phyloP scores from a whole-genome alignment of 2,797 vertebrate genomes.

The Psittacula echo region DNA sequence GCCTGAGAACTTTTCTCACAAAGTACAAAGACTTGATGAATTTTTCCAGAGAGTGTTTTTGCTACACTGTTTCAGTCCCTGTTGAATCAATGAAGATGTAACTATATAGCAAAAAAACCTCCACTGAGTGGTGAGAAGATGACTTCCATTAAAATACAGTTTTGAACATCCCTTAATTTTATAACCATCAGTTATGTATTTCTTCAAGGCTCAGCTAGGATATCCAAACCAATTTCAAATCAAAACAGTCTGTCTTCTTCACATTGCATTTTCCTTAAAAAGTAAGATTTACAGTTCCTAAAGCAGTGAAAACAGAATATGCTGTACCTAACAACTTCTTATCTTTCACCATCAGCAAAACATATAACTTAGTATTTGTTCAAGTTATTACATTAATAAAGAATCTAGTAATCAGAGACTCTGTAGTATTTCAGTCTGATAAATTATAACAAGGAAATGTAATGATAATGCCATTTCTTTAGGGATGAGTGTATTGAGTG shows the following conservation, averaged over 20 bases:
- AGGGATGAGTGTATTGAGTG: not conserved
- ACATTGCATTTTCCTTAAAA: not conserved
- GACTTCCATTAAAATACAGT: not conserved
- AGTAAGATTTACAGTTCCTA: not conserved
- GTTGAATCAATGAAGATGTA: not conserved
- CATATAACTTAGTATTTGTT: not conserved
- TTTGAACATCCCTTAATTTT: not conserved
- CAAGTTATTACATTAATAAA: conserved; percentile 1
- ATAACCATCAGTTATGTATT: not conserved
- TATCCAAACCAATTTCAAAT: not conserved
- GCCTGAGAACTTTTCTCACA: not conserved
- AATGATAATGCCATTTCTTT: conserved; percentile 24
- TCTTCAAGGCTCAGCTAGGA: not conserved
- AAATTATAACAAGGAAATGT: conserved; percentile 33
- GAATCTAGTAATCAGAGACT: not conserved
- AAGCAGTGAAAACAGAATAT: not conserved
- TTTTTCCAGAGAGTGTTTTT: not conserved
- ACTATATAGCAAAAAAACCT: not conserved
- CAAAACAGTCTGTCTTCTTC: not conserved
- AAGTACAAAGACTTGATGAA: not conserved
- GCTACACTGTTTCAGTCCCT: not conserved
- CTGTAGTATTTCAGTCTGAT: not conserved
- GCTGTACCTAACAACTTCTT: not conserved
- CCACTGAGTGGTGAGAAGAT: not conserved
- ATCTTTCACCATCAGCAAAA: not conserved